Evolutionary conservation across 2,888 invertebrate species (phyloP).

Genomic region (Nysson spinosus): DNA sequence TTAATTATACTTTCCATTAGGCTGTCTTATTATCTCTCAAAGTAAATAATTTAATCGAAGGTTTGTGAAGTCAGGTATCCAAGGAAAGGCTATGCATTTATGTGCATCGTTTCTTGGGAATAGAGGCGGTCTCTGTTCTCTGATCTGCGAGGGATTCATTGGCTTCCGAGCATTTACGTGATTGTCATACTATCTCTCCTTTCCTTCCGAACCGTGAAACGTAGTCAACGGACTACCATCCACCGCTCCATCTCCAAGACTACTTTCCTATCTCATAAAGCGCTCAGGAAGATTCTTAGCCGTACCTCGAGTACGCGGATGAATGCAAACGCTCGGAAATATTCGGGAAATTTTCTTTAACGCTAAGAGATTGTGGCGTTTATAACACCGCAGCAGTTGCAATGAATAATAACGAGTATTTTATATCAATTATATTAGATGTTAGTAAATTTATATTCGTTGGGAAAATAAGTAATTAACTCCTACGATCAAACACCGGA

Average conservation of each 20-base stretch:
- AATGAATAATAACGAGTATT: no score
- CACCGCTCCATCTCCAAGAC: not conserved
- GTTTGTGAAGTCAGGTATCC: not conserved
- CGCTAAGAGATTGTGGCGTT: no score
- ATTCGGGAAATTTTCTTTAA: conserved; percentile 33
- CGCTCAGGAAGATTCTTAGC: not conserved
- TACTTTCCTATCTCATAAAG: not conserved
- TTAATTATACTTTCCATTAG: no score
- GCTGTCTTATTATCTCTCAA: not conserved
- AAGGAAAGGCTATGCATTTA: conserved; percentile 42
- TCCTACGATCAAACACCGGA: no score
- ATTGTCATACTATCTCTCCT: conserved; percentile 49
- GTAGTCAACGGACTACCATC: conserved; percentile 10
- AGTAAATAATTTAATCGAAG: conserved; percentile 26
- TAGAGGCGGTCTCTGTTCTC: conserved; percentile 42
- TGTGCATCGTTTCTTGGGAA: conserved; percentile 37
- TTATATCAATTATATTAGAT: no score
- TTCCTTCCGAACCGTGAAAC: conserved; percentile 14
- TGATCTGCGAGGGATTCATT: conserved; percentile 34
- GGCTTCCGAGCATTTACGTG: conserved; percentile 52
- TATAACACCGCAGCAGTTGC: no score
- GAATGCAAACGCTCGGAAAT: conserved; percentile 8
- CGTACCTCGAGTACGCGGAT: conserved; percentile 3
- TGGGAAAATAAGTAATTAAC: no score
- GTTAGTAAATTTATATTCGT: no score